Conservation (phyloP, 2,888 invertebrate species). For the Brenthis daphne region DNA sequence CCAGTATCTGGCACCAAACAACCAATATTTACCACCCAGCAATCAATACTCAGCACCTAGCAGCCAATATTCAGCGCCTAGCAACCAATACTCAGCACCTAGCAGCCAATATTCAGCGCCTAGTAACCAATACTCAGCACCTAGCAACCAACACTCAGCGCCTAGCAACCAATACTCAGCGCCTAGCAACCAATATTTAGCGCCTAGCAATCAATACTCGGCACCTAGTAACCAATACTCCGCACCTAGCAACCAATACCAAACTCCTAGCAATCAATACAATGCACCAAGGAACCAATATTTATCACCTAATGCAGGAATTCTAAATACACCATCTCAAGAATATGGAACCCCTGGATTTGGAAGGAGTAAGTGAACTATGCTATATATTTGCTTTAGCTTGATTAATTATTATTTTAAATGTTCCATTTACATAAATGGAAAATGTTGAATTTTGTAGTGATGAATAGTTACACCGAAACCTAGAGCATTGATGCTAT, state of each 20-base stretch:
- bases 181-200: slow-evolving; percentile 22
- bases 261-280: slow-evolving; percentile 33
- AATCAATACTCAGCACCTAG: slow-evolving; percentile 21
- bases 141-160: slow-evolving; percentile 44
- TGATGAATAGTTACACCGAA: no score
- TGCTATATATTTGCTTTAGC: not conserved
- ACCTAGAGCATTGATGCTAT: no score
- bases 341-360: slow-evolving; percentile 59
- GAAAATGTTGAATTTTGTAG: no score
- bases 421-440: no score
- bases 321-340: slow-evolving; percentile 47
- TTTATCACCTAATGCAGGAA: slow-evolving; percentile 42
- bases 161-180: slow-evolving; percentile 26
- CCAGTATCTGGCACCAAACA: slow-evolving; percentile 41
- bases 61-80: slow-evolving; percentile 24
- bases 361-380: slow-evolving; percentile 43
- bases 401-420: not conserved
- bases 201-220: slow-evolving; percentile 43
- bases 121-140: slow-evolving; percentile 44
- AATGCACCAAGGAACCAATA: slow-evolving; percentile 25
- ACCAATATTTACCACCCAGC: slow-evolving; percentile 21
- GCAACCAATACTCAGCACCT: slow-evolving; percentile 30
- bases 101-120: slow-evolving; percentile 43
- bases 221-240: slow-evolving; percentile 45
- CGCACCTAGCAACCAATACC: slow-evolving; percentile 43